Evolutionary conservation across 23 tunicate genomes (phyloP), one percentile per base, ranked within the genome.

Genomic region (Trididemnum miniatum): DNA sequence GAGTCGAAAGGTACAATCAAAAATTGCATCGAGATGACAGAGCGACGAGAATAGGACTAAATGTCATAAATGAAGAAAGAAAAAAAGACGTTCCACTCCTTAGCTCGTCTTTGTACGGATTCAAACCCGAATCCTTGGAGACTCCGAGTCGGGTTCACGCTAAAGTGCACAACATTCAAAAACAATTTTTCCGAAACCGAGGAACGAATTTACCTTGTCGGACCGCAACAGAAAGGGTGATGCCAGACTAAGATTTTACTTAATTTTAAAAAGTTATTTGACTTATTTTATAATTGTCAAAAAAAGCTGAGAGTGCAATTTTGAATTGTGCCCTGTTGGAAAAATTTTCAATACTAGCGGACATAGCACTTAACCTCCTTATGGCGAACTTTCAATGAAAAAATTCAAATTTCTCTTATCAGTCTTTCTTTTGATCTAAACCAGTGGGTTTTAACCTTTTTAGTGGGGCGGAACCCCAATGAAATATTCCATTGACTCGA

Each of bases 31-130:
- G 97, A 36, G 90, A 86, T 76, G 97, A 91, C 80, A 65, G 97
- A 77, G 87, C 87, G 22, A 81, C 82, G 50, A 86, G 86, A 51
- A 82, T 82, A 22, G 80, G 76, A 3, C 72, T 91, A 24, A 81
- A 91, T 60, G 86, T 86, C 1, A 65, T 63, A 71, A 52, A 81
- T 1, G 97, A 91, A 84, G 97, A 86, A 39, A 80, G 28, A 27
- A 5, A 27, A 9, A 91, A 85, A 59, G 60, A 78, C 24, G 90
- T 86, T 24, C 90, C 90, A 24, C 67, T 82, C 12, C 81, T 91
- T 75, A 86, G 91, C 24, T 91, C 97, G 22, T 81, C 87, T 33
- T 86, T 86, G 35, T 91, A 91, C 83, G 97, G 97, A n/a, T 67
- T 67, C 38, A 65, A 84, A 15, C 87, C 90, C 25, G 50, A 86